Percentiles rank a stretch among this genome's conserved stretches.
These are phyloP conservation scores for Drosophila nigromelanica DNA, from an alignment of 1,140 invertebrate genomes.

Conservation along the genomic window DNA sequence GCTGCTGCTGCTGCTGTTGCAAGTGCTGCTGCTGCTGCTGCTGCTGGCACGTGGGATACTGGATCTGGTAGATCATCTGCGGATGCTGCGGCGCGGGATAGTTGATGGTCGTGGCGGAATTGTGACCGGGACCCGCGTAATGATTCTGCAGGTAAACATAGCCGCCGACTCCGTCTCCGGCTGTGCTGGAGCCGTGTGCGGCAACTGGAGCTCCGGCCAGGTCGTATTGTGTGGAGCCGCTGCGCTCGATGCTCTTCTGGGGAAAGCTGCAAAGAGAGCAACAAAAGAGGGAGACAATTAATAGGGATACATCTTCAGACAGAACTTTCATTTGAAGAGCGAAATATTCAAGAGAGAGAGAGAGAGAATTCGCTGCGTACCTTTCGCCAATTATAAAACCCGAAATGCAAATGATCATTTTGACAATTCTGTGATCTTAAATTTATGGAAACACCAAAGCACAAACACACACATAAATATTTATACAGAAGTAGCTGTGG, in stretches of 20 bases:
- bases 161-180: slow-evolving; percentile 69
- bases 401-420: slow-evolving; percentile 88
- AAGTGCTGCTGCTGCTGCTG: slow-evolving; percentile 69
- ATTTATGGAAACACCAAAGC: slow-evolving; percentile 5
- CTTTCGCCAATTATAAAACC: slow-evolving; percentile 88
- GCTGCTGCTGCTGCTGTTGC: slow-evolving; percentile 63
- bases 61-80: slow-evolving; percentile 79
- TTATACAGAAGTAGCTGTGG: background rate
- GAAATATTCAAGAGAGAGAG: too few relatives aligned
- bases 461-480: slow-evolving; percentile 1
- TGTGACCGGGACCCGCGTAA: slow-evolving; percentile 73
- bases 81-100: slow-evolving; percentile 77
- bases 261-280: slow-evolving; percentile 75
- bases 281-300: slow-evolving; percentile 3
- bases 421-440: slow-evolving; percentile 14
- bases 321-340: slow-evolving; percentile 60
- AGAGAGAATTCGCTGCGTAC: slow-evolving; percentile 75
- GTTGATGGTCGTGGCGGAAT: slow-evolving; percentile 68
- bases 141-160: slow-evolving; percentile 83
- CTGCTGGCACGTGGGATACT: slow-evolving; percentile 83
- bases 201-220: slow-evolving; percentile 60
- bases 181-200: slow-evolving; percentile 48
- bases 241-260: slow-evolving; percentile 81
- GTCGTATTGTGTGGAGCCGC: slow-evolving; percentile 77
- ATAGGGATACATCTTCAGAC: slow-evolving; percentile 11